These are phyloP conservation scores for Pachycephala philippinensis DNA, from an alignment of 2,113 vertebrate species.

Conservation along the genomic window DNA sequence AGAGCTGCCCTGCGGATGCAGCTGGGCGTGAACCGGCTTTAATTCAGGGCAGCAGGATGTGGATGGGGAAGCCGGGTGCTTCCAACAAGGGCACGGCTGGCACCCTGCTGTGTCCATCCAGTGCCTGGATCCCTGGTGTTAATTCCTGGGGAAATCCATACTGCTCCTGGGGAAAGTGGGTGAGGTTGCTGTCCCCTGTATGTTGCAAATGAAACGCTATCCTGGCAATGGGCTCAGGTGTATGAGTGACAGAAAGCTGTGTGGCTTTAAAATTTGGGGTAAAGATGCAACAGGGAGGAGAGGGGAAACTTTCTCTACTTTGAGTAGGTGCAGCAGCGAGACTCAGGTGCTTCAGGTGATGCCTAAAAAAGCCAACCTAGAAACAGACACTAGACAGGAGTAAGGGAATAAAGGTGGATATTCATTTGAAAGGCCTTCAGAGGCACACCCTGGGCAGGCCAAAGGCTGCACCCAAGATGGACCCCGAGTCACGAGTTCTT, in stretches of 20 bases:
- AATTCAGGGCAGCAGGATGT: neutral
- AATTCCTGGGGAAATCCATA: neutral
- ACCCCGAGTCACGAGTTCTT: too few species aligned
- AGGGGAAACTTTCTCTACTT: neutral
- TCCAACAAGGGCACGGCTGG: neutral
- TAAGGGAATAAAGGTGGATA: too few species aligned
- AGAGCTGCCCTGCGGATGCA: neutral
- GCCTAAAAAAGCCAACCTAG: too few species aligned
- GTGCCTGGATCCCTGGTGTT: neutral
- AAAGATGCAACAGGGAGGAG: neutral
- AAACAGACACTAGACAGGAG: too few species aligned
- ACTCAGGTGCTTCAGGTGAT: neutral
- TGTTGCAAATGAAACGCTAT: neutral
- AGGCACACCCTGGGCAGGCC: too few species aligned
- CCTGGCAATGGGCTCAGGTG: neutral
- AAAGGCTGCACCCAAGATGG: too few species aligned
- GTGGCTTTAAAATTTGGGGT: neutral
- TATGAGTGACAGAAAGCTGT: neutral
- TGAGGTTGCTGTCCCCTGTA: neutral
- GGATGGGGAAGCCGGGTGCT: neutral
- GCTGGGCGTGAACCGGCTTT: neutral
- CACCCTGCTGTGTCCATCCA: neutral
- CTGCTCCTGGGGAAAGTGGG: neutral
- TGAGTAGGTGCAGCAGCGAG: neutral
- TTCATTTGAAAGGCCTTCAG: too few species aligned